phyloP scores from a whole-genome alignment of 2,797 vertebrate species.

The Sebastes wilsoni region DNA sequence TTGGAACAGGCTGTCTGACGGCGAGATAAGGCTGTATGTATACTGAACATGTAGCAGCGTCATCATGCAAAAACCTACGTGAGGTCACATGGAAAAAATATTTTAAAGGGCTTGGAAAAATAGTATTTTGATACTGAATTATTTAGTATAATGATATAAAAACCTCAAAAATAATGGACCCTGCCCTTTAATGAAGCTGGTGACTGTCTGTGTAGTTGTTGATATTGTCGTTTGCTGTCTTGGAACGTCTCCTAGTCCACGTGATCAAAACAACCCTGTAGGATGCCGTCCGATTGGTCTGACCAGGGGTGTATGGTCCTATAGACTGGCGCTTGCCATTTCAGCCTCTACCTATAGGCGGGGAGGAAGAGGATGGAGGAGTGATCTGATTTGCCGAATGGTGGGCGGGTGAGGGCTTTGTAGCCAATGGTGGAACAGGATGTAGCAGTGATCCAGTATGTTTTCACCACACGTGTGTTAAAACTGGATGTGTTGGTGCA shows the following conservation, averaged over 20 bases:
- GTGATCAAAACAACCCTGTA: not conserved
- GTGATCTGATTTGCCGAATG: not conserved
- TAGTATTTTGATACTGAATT: too few relatives aligned
- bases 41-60: too few relatives aligned
- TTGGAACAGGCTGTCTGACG: too few relatives aligned
- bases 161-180: too few relatives aligned
- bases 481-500: not conserved
- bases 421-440: not conserved
- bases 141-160: too few relatives aligned
- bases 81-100: too few relatives aligned
- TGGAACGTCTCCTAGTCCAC: not conserved
- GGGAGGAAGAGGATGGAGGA: not conserved
- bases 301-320: not conserved
- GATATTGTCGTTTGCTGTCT: not conserved
- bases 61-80: too few relatives aligned
- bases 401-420: not conserved
- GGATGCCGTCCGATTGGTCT: not conserved
- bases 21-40: too few relatives aligned
- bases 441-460: not conserved
- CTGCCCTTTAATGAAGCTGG: not conserved
- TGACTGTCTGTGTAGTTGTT: not conserved
- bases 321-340: not conserved
- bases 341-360: not conserved
- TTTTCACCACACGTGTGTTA: not conserved
- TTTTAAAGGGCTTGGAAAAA: too few relatives aligned